Base-by-base conservation (phyloP, 2,797 vertebrate species). In the Erpetoichthys calabaricus region DNA sequence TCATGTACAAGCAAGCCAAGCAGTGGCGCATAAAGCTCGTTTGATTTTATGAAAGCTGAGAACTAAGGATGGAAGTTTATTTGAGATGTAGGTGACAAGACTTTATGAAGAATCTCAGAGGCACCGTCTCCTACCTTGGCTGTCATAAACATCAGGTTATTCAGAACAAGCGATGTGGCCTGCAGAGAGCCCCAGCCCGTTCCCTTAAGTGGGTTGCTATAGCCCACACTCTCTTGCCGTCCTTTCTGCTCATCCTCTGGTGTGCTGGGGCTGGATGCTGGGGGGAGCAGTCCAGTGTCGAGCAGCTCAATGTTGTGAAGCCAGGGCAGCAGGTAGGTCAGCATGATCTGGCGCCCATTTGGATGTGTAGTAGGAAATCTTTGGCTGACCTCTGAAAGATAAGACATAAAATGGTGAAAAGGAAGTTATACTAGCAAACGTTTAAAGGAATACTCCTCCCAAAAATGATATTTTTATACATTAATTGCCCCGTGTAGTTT, bases 81-180 rank as follows among this genome's bases (percentile, higher is more conserved):
- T 25, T 25, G 25, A 25, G 25, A 25, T 25, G 25, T 25, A 25
- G 25, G 25, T 25, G 25, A 25, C 25, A 25, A 25, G 25, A 25
- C 25, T 25, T 25, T 25, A 25, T 25, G 25, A 25, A 25, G 25
- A 25, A 25, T 25, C 25, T 25, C 25, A 25, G 25, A 25, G 25
- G 25, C 25, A 25, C 25, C 49, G 57, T 7, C 10, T 9, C 6
- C 73, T 77, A 97, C 94, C 91, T 99, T 99, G 57, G 96, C 96
- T 0, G 94, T 99, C 96, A 99, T 98, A 73, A 94, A 99, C 96
- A 99, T 97, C 69, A 99, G 93, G 78, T 99, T 98, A 79, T 99
- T 99, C 57, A 99, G 91, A 68, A 99, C 94, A 59, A 99, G 72
- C 0, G 94, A 97, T 0, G 95, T 99, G 4, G 96, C 95, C 76